Evolutionary conservation across 1,140 invertebrate species (phyloP).

Genomic region (Muscidifurax raptorellus): DNA sequence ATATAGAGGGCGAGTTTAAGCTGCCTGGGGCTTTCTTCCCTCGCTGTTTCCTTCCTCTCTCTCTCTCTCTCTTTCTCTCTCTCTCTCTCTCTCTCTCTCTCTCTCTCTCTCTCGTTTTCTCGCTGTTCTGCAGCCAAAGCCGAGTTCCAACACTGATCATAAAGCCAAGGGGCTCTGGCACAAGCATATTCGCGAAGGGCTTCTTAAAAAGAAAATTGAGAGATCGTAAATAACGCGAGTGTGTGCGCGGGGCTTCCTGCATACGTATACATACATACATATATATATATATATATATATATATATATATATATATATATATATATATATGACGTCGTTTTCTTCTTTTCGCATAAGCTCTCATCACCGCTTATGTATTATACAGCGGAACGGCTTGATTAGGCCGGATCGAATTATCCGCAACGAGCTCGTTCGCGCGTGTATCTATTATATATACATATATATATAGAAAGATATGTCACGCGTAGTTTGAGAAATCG

Average conservation of each 20-base stretch:
- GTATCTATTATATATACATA: too few species aligned
- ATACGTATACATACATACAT: too few species aligned
- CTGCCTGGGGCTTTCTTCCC: background rate
- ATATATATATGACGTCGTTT: too few species aligned
- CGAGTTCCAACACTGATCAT: conserved; percentile 5
- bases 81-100: too few species aligned
- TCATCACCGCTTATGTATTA: background rate
- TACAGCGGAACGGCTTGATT: too few species aligned
- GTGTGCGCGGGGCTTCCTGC: background rate
- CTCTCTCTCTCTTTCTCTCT: too few species aligned
- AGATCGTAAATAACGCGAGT: conserved; percentile 25
- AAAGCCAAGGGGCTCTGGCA: background rate
- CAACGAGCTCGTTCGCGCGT: background rate
- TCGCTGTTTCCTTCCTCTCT: background rate
- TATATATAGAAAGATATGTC: too few species aligned
- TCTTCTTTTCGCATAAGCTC: too few species aligned
- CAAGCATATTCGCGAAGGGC: conserved; percentile 25
- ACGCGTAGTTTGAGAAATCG: background rate
- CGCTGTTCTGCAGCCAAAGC: background rate
- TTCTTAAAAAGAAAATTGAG: conserved; percentile 45
- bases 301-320: too few species aligned
- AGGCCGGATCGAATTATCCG: background rate
- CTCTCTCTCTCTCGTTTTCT: too few species aligned
- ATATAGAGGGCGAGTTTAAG: background rate
- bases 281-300: too few species aligned